Evolutionary conservation across 2,113 vertebrate species (phyloP).

Genomic region (Camelus dromedarius): DNA sequence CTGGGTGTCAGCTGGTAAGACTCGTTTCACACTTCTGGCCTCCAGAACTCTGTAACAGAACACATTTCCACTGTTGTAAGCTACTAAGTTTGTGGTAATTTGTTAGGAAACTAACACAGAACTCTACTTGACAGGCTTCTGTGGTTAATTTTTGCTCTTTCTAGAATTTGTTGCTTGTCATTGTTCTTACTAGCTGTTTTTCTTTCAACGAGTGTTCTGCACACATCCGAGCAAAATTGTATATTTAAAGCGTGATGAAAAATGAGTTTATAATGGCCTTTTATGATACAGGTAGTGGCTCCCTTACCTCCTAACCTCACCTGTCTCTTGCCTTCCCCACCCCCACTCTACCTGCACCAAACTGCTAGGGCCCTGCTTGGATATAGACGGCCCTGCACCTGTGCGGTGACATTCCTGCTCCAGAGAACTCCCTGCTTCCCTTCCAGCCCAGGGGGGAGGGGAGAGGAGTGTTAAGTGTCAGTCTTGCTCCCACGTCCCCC

Average conservation of each 20-base stretch:
- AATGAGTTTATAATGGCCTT: neutral
- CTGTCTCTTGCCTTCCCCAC: neutral
- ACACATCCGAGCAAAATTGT: neutral
- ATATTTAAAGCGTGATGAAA: neutral
- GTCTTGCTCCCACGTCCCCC: neutral
- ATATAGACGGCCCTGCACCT: neutral
- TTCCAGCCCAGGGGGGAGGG: neutral
- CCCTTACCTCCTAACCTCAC: neutral
- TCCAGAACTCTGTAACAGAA: neutral
- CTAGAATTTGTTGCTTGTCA: neutral
- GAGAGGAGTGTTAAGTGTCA: neutral
- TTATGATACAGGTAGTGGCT: neutral
- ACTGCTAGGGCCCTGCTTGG: neutral
- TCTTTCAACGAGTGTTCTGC: neutral
- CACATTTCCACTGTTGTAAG: neutral
- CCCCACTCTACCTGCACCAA: neutral
- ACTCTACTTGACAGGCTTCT: neutral
- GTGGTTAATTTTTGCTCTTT: neutral
- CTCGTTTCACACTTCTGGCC: neutral
- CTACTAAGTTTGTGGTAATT: neutral
- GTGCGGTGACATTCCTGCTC: neutral
- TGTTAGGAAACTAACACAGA: neutral
- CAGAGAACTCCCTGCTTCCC: neutral
- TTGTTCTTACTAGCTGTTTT: neutral
- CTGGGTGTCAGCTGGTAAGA: neutral